Base-by-base conservation (phyloP, 2,113 vertebrate species). In the Macaca mulatta region DNA sequence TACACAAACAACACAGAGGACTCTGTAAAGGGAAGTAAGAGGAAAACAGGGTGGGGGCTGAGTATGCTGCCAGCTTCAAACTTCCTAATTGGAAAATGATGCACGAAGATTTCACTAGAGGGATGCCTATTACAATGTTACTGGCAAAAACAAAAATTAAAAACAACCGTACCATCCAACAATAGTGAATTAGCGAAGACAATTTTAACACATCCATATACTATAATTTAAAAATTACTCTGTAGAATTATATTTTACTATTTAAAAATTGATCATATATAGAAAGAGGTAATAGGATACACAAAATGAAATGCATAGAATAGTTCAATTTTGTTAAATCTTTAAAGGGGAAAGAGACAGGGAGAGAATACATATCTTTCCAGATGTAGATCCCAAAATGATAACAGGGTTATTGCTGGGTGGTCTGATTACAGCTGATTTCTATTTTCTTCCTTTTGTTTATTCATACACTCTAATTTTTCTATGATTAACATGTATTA, bases 381-480 rank as follows among this genome's bases (percentile, higher is more conserved):
- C 94, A 94, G 91, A 88, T 78, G 11, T 45, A 84, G 88, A 55
- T 92, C 70, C n/a, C 43, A 38, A 79, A 92, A 81, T 85, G 81
- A 88, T 81, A 90, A 86, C 10, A n/a, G 38, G 52, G 55, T 82
- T 52, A 18, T 74, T 93, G 92, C 92, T 97, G 90, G 92, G 92
- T 96, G 95, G 88, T 74, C 92, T 87, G 40, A 45, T 81, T 32
- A 80, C 70, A 96, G 57, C 89, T 90, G 97, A 93, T 72, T 93
- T 96, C 90, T 92, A 78, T 93, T 94, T 93, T 80, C 69, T 87
- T 90, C 90, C 40, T 94, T 85, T 96, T 95, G 55, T 85, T 89
- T 90, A 72, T 74, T 75, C 79, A 43, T 55, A 55, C 8, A 82
- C 35, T 74, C 57, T 84, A 90, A 27, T 79, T 96, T 95, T 92